Evolutionary conservation across 2,113 vertebrate species (phyloP).

Genomic region (Lamprologus lemairii): DNA sequence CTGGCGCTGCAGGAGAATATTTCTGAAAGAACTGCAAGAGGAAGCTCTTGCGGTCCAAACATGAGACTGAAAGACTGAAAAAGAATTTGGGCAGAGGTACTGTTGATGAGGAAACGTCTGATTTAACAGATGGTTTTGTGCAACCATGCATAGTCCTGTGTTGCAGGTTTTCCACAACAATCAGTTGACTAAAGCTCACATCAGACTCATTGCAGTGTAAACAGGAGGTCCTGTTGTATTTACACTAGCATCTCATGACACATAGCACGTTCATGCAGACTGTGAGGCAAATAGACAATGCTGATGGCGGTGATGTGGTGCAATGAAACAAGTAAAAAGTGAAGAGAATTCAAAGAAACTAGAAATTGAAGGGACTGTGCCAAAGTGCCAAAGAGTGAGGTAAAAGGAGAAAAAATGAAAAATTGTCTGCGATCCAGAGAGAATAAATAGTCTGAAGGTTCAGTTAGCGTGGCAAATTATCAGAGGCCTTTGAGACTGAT

Average conservation of each 20-base stretch:
- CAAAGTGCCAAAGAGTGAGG: background rate
- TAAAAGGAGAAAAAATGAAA: background rate
- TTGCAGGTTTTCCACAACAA: background rate
- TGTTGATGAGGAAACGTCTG: background rate
- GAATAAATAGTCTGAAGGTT: background rate
- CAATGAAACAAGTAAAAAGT: background rate
- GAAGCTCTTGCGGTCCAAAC: background rate
- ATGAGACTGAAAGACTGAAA: background rate
- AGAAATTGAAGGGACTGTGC: background rate
- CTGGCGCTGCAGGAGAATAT: background rate
- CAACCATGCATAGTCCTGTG: background rate
- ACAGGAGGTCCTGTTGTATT: background rate
- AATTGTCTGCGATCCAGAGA: background rate
- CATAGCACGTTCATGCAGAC: background rate
- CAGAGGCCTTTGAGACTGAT: background rate
- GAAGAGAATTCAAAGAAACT: background rate
- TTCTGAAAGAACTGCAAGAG: background rate
- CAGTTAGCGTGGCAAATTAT: background rate
- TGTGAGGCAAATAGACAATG: background rate
- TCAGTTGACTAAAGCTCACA: background rate
- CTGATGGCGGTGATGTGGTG: background rate
- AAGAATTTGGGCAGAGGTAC: background rate
- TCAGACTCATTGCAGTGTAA: background rate
- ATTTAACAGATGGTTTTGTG: conserved; percentile 12
- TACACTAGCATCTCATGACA: background rate